A percentile compares a stretch with the other conserved stretches of the same genome.
phyloP scores from a whole-genome alignment of 2,113 vertebrate genomes.

The Alexandromys fortis region DNA sequence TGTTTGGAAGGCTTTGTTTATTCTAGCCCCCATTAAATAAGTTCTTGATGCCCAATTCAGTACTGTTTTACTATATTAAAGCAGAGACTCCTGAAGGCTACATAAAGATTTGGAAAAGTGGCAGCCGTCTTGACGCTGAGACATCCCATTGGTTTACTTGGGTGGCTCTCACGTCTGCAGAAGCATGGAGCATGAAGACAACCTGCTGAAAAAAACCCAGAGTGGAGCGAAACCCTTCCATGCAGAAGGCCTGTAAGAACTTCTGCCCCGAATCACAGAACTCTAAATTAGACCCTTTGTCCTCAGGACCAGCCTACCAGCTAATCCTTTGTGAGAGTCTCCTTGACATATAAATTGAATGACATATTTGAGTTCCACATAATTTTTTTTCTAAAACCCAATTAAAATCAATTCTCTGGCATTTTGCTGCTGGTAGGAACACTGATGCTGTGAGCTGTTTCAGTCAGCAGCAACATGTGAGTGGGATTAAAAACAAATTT shows the following conservation, averaged over 20 bases:
- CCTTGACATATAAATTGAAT: slow-evolving; percentile 79
- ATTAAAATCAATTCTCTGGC: slow-evolving; percentile 86
- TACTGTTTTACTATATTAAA: neutral
- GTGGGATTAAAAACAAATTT: slow-evolving; percentile 86
- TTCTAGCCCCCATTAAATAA: slow-evolving; percentile 36
- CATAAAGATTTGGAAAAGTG: slow-evolving; percentile 5
- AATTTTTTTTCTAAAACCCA: slow-evolving; percentile 79
- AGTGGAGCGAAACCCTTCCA: neutral
- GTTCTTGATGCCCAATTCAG: slow-evolving; percentile 31
- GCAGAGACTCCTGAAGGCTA: neutral
- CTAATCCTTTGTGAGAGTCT: slow-evolving; percentile 74
- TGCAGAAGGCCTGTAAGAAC: neutral
- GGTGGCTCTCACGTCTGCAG: neutral
- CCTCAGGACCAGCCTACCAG: slow-evolving; percentile 77
- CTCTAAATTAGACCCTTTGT: slow-evolving; percentile 68
- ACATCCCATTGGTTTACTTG: neutral
- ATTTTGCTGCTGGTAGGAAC: slow-evolving; percentile 84
- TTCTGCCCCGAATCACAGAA: slow-evolving; percentile 27
- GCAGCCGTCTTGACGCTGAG: slow-evolving; percentile 20
- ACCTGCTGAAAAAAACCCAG: neutral
- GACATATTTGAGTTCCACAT: slow-evolving; percentile 81
- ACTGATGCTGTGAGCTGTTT: slow-evolving; percentile 82
- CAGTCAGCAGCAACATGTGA: slow-evolving; percentile 86
- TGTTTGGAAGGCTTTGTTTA: slow-evolving; percentile 40
- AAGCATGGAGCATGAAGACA: neutral